These are phyloP conservation scores for Acanthoscelides obtectus DNA, from an alignment of 2,888 invertebrate genomes.

Conservation along the genomic window DNA sequence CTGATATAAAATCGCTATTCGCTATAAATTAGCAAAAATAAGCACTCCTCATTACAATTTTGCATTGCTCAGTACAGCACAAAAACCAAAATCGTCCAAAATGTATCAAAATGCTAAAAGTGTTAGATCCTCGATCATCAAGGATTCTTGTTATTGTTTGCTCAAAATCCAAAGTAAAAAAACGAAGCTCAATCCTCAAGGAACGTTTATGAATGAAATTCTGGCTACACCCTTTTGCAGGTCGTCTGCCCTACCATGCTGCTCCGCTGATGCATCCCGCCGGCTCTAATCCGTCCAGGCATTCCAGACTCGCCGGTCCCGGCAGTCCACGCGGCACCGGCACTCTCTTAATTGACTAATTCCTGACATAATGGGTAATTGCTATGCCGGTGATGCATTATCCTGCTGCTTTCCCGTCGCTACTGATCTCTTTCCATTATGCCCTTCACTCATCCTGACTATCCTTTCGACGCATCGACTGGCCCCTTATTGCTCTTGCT, in stretches of 20 bases:
- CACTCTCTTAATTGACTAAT: constrained; percentile 46
- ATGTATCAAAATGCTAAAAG: too few relatives aligned
- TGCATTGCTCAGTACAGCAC: too few relatives aligned
- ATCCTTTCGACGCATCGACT: background rate
- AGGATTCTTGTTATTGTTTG: too few relatives aligned
- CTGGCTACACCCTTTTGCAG: background rate
- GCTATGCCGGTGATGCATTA: constrained; percentile 46
- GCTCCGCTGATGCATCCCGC: constrained; percentile 26
- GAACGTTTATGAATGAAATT: too few relatives aligned
- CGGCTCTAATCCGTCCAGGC: constrained; percentile 39
- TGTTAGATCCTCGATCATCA: too few relatives aligned
- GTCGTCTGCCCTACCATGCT: constrained; percentile 4
- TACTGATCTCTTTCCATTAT: background rate
- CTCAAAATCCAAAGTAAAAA: too few relatives aligned
- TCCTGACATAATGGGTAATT: constrained; percentile 47
- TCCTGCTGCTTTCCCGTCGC: too few relatives aligned
- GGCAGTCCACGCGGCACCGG: constrained; percentile 29
- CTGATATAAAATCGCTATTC: too few relatives aligned
- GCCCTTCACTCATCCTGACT: background rate
- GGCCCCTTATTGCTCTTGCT: background rate
- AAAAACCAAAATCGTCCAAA: too few relatives aligned
- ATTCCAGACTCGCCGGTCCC: constrained; percentile 40
- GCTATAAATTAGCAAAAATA: too few relatives aligned
- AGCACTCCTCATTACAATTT: too few relatives aligned
- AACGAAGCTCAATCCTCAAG: too few relatives aligned